These are phyloP conservation scores for Mycalesis mineus DNA, from an alignment of 2,888 invertebrate genomes.

Conservation along the genomic window DNA sequence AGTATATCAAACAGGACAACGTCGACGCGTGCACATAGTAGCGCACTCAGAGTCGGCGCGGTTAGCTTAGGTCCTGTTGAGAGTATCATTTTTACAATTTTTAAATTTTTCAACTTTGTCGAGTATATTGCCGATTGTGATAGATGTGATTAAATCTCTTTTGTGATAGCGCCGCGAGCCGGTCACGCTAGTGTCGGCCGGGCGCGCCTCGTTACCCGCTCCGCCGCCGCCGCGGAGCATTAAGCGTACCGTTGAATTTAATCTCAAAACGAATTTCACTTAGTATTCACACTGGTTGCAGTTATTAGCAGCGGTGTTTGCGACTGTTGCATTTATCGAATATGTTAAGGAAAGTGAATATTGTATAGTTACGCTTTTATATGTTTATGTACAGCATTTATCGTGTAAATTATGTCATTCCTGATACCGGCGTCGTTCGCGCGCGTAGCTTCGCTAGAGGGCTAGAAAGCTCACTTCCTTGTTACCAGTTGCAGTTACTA, in stretches of 20 bases:
- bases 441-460: conserved; percentile 33
- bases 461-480: conserved; percentile 48
- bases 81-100: conserved; percentile 8
- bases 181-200: conserved; percentile 43
- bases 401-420: conserved; percentile 68
- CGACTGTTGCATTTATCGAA: conserved; percentile 71
- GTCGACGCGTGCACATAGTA: conserved; percentile 74
- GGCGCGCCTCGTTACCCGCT: conserved; percentile 60
- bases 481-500: conserved; percentile 75
- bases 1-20: conserved; percentile 72
- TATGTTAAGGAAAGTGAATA: conserved; percentile 67
- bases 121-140: conserved; percentile 65
- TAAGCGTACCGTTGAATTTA: conserved; percentile 45
- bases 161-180: conserved; percentile 74
- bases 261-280: conserved; percentile 53
- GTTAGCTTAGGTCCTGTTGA: not conserved
- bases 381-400: conserved; percentile 70
- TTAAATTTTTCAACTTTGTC: conserved; percentile 20
- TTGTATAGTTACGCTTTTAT: conserved; percentile 69
- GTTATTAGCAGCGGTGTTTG: conserved; percentile 49
- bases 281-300: conserved; percentile 59
- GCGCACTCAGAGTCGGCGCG: not conserved
- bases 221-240: conserved; percentile 34
- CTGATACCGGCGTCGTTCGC: conserved; percentile 41
- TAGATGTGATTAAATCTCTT: conserved; percentile 72